Percentiles rank a stretch among this genome's conserved stretches.
Evolutionary conservation across 2,113 vertebrate genomes (phyloP).

Genomic region (Erythrocercus mccallii): DNA sequence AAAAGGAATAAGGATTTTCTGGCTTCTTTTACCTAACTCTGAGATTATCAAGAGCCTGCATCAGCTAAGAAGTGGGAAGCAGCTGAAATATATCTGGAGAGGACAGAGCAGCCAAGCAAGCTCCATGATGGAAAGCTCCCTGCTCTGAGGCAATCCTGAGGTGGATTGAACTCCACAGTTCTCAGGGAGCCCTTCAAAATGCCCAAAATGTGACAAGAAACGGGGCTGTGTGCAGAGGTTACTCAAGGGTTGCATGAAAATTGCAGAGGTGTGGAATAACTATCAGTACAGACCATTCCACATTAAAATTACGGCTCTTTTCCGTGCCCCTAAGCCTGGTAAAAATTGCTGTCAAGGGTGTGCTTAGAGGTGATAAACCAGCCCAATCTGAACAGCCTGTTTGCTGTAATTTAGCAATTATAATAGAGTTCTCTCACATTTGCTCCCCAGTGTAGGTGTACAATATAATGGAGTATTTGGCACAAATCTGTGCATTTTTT

Average conservation of each 20-base stretch:
- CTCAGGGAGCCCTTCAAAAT: not conserved
- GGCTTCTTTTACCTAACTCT: not conserved
- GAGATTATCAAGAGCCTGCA: not conserved
- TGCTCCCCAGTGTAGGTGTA: not conserved
- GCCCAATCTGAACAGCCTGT: not conserved
- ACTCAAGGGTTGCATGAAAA: not conserved
- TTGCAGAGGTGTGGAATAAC: not conserved
- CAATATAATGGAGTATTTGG: not conserved
- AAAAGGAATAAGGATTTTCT: constrained; percentile 22
- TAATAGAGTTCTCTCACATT: not conserved
- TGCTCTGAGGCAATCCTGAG: not conserved
- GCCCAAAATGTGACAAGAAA: not conserved
- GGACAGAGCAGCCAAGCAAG: not conserved
- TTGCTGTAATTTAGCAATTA: not conserved
- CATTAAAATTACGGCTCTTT: not conserved
- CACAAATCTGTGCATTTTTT: not conserved
- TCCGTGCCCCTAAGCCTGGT: not conserved
- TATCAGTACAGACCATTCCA: not conserved
- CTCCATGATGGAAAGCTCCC: not conserved
- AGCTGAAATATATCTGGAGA: constrained; percentile 12
- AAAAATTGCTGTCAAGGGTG: not conserved
- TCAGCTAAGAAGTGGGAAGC: not conserved
- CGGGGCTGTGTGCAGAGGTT: not conserved
- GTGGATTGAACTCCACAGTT: not conserved
- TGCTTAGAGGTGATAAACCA: not conserved